These are phyloP conservation scores for Perizoma flavofasciatum DNA, from an alignment of 2,888 invertebrate species.

Conservation along the genomic window DNA sequence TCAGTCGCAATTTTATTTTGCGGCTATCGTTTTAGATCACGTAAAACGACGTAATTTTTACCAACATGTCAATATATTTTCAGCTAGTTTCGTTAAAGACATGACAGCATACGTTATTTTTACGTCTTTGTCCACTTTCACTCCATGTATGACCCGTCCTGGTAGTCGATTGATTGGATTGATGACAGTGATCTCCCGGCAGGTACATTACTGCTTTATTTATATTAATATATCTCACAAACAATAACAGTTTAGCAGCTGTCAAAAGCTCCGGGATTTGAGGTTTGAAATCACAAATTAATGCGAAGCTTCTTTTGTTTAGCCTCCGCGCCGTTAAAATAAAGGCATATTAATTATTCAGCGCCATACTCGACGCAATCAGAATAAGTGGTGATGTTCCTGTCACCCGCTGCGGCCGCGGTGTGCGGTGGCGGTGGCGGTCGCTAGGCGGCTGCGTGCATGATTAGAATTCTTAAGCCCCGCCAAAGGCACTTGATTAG, in stretches of 20 bases:
- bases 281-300: conserved; percentile 69
- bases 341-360: conserved; percentile 83
- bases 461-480: conserved; percentile 84
- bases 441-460: conserved; percentile 57
- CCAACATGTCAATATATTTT: too few species aligned
- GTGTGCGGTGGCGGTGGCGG: conserved; percentile 40
- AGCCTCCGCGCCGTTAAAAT: conserved; percentile 68
- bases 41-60: conserved; percentile 4
- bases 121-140: too few species aligned
- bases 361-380: conserved; percentile 83
- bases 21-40: conserved; percentile 11
- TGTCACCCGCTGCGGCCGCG: conserved; percentile 70
- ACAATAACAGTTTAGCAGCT: conserved; percentile 34
- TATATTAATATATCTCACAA: conserved; percentile 11
- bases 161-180: too few species aligned
- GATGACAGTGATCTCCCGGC: too few species aligned
- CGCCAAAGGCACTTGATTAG: conserved; percentile 83
- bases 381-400: conserved; percentile 83
- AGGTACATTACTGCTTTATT: too few species aligned
- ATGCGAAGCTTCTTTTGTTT: conserved; percentile 72
- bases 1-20: conserved; percentile 22
- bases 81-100: not conserved
- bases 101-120: too few species aligned
- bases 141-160: too few species aligned
- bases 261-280: conserved; percentile 47